Evolutionary conservation across 2,797 vertebrate species (phyloP).

Genomic region (Dromococcyx pavoninus): DNA sequence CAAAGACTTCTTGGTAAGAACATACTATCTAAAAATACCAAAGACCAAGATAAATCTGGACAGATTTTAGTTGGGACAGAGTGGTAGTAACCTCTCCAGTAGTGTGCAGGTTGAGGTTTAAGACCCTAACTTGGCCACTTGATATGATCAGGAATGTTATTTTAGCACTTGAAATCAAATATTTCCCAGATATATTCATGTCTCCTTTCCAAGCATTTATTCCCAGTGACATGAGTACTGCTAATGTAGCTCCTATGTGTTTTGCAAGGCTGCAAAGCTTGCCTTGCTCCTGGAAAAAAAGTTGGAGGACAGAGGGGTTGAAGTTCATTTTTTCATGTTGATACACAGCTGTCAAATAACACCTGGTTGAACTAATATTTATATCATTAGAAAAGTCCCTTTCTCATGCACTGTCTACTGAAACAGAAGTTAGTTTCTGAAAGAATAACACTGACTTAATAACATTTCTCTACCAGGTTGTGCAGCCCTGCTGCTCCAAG

Average conservation of each 20-base stretch:
- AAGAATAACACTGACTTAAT: background rate
- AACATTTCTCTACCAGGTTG: background rate
- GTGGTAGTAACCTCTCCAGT: background rate
- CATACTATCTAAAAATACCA: background rate
- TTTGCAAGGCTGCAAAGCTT: background rate
- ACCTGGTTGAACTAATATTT: background rate
- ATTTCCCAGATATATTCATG: background rate
- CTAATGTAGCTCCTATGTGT: background rate
- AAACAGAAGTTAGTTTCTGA: background rate
- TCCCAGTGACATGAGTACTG: background rate
- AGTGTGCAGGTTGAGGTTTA: background rate
- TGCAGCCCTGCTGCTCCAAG: background rate
- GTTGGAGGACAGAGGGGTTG: background rate
- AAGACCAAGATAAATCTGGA: background rate
- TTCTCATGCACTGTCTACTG: background rate
- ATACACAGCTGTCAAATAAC: background rate
- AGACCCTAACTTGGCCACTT: background rate
- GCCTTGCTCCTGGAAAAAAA: background rate
- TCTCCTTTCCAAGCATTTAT: background rate
- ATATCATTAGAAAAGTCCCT: background rate
- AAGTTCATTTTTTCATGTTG: background rate
- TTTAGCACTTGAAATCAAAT: background rate
- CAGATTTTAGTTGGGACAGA: background rate
- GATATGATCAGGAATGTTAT: background rate
- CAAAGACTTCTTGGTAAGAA: background rate